phyloP scores from a whole-genome alignment of 2,888 invertebrate species.

The Arge pagana region DNA sequence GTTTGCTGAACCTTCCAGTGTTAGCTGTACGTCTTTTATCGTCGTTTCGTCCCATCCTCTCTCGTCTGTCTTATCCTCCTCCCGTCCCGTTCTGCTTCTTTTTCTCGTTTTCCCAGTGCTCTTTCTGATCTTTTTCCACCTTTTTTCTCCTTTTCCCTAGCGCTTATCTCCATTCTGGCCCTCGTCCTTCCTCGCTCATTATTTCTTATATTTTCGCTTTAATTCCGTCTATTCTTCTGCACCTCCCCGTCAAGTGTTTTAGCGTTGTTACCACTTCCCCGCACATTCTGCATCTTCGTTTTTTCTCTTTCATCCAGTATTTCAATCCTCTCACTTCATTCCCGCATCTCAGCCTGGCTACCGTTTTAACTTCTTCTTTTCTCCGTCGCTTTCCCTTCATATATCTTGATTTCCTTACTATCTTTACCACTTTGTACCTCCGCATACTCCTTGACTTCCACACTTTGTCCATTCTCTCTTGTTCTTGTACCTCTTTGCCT shows the following conservation, averaged over 20 bases:
- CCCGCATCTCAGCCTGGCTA: conserved; percentile 16
- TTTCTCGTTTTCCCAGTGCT: no score
- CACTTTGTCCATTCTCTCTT: conserved; percentile 18
- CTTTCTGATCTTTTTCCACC: conserved; percentile 14
- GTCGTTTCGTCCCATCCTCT: no score
- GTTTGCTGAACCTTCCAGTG: no score
- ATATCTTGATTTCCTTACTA: conserved; percentile 1
- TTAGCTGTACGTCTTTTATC: no score
- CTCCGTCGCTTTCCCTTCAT: not conserved
- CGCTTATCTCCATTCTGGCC: not conserved
- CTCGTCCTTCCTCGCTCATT: not conserved
- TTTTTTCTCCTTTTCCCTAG: conserved; percentile 7
- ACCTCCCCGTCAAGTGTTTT: conserved; percentile 12
- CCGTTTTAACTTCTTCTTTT: not conserved
- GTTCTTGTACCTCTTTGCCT: conserved; percentile 25
- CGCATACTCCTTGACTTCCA: not conserved
- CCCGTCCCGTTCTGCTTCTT: no score
- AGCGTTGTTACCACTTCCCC: conserved; percentile 4
- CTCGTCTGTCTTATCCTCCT: no score
- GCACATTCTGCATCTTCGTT: conserved; percentile 6
- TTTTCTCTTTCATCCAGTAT: conserved; percentile 11
- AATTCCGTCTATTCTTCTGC: conserved; percentile 4
- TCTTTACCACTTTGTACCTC: conserved; percentile 23
- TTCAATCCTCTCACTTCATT: conserved; percentile 16
- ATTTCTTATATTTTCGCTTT: not conserved